Evolutionary conservation across 2,113 vertebrate species (phyloP).

Genomic region (Chaetops frenatus): DNA sequence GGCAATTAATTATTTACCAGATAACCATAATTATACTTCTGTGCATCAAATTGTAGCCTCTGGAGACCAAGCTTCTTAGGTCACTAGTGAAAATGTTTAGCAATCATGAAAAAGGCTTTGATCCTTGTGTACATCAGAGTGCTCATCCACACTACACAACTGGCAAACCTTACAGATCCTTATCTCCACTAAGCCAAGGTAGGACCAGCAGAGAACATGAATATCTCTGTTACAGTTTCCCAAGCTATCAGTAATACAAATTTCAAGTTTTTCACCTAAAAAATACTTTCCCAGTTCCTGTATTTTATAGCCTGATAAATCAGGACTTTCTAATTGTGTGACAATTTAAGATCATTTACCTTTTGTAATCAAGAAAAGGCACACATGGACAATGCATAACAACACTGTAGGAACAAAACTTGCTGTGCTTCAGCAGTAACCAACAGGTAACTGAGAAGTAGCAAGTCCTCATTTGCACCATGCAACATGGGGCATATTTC

Average conservation of each 20-base stretch:
- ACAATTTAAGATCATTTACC: background rate
- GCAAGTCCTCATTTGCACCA: background rate
- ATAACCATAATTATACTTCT: background rate
- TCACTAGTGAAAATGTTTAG: background rate
- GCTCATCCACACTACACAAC: background rate
- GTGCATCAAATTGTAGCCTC: background rate
- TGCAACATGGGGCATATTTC: background rate
- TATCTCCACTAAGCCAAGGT: background rate
- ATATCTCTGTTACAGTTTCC: background rate
- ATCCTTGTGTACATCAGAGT: background rate
- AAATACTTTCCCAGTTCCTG: background rate
- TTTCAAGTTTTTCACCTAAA: background rate
- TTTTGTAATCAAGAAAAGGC: too few relatives aligned
- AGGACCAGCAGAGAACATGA: background rate
- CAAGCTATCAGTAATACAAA: background rate
- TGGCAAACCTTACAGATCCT: background rate
- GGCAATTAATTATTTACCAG: slow-evolving; percentile 31
- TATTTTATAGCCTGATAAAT: background rate
- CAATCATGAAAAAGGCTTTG: background rate
- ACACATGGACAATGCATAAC: background rate
- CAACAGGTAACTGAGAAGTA: background rate
- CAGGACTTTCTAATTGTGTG: background rate
- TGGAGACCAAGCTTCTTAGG: background rate
- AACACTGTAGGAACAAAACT: background rate
- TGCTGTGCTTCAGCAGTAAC: background rate